These are phyloP conservation scores for Habrosyne pyritoides DNA, from an alignment of 2,888 invertebrate species.

Conservation along the genomic window DNA sequence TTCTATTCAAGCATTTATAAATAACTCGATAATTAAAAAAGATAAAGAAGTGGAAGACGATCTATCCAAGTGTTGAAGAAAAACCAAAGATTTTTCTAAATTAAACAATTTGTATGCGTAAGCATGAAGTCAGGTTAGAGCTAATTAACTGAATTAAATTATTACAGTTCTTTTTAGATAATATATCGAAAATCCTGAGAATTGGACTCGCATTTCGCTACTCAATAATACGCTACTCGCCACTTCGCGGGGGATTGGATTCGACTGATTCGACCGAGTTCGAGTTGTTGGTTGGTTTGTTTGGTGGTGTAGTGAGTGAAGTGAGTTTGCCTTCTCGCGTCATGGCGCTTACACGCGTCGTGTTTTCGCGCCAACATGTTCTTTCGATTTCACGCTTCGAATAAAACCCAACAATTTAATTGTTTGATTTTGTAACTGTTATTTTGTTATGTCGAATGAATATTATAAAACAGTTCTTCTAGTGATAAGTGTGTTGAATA, in stretches of 20 bases:
- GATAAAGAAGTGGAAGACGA: too few relatives aligned
- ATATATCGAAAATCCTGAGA: too few relatives aligned
- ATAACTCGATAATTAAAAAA: too few relatives aligned
- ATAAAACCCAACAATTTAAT: slow-evolving; percentile 17
- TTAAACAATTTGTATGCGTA: too few relatives aligned
- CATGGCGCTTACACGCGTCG: slow-evolving; percentile 46
- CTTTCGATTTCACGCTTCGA: slow-evolving; percentile 43
- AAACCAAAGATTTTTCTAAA: too few relatives aligned
- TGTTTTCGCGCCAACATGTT: slow-evolving; percentile 55
- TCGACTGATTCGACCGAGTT: not conserved
- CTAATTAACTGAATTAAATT: too few relatives aligned
- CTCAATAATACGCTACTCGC: not conserved
- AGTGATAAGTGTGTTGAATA: slow-evolving; percentile 48
- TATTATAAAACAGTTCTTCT: slow-evolving; percentile 54
- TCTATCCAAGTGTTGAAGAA: too few relatives aligned
- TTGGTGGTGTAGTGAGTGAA: slow-evolving; percentile 15
- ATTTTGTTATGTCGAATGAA: slow-evolving; percentile 42
- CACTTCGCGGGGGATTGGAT: not conserved
- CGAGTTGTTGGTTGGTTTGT: slow-evolving; percentile 12
- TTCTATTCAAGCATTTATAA: too few relatives aligned
- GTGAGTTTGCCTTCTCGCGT: slow-evolving; percentile 54
- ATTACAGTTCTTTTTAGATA: too few relatives aligned
- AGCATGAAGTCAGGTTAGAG: too few relatives aligned
- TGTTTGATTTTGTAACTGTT: slow-evolving; percentile 46
- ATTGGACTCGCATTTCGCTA: too few relatives aligned